Evolutionary conservation across 1,140 invertebrate species (phyloP).

Genomic region (Zaprionus lachaisei): DNA sequence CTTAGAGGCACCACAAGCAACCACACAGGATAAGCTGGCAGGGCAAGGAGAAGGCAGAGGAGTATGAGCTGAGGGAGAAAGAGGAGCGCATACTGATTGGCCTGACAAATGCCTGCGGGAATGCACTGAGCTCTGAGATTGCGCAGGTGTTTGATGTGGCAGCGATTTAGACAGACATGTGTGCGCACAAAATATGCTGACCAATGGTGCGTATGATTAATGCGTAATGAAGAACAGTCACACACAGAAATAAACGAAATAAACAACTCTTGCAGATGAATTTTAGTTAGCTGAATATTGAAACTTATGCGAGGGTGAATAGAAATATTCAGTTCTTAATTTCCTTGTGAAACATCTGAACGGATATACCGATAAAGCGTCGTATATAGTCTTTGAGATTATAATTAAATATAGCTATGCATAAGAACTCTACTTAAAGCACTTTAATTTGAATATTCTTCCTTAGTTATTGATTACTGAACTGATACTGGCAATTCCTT

Average conservation of each 20-base stretch:
- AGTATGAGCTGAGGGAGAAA: background rate
- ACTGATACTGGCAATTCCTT: too few species aligned
- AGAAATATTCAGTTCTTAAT: background rate
- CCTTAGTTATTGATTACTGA: too few species aligned
- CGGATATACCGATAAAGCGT: too few species aligned
- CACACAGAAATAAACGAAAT: background rate
- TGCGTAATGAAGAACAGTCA: conserved; percentile 10
- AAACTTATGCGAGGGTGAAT: background rate
- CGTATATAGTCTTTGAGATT: too few species aligned
- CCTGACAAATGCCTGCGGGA: conserved; percentile 35
- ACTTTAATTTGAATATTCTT: too few species aligned
- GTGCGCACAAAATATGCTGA: conserved; percentile 26
- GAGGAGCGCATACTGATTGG: conserved; percentile 47
- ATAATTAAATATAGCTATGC: too few species aligned
- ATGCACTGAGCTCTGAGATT: conserved; percentile 29
- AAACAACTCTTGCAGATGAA: background rate
- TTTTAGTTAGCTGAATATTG: background rate
- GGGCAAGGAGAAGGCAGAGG: background rate
- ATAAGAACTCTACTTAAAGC: too few species aligned
- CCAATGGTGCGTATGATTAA: conserved; percentile 76
- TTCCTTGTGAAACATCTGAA: too few species aligned
- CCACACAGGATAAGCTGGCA: conserved; percentile 12
- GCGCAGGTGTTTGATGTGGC: conserved; percentile 41
- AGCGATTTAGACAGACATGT: conserved; percentile 4
- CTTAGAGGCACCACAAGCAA: conserved; percentile 23